A percentile compares a stretch with the other conserved stretches of the same genome.
phyloP scores from a whole-genome alignment of 1,140 invertebrate genomes.

The Akabosia matsudoensis region DNA sequence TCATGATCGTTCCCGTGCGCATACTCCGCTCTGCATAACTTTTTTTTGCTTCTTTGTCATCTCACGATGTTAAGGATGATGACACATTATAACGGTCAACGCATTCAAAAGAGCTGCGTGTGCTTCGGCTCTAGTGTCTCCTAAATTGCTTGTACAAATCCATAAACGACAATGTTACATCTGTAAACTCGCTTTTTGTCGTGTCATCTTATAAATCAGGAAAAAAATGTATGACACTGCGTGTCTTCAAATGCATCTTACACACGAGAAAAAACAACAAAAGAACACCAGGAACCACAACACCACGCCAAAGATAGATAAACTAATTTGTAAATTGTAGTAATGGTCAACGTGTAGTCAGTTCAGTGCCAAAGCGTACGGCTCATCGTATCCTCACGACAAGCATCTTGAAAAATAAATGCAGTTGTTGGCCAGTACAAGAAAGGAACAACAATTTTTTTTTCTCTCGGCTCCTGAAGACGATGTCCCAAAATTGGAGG shows the following conservation, averaged over 20 bases:
- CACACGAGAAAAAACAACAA: too few relatives aligned
- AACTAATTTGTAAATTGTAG: not conserved
- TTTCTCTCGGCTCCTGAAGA: too few relatives aligned
- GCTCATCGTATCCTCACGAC: not conserved
- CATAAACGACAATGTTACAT: not conserved
- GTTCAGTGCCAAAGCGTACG: not conserved
- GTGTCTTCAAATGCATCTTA: too few relatives aligned
- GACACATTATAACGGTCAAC: not conserved
- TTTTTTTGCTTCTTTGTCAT: too few relatives aligned
- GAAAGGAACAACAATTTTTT: not conserved
- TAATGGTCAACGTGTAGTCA: too few relatives aligned
- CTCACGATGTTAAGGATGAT: not conserved
- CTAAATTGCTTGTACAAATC: not conserved
- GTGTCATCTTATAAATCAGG: too few relatives aligned
- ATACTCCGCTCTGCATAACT: too few relatives aligned
- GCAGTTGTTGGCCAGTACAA: not conserved
- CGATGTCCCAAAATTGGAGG: constrained; percentile 2
- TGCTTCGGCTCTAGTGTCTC: not conserved
- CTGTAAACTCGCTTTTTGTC: too few relatives aligned
- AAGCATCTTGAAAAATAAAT: too few relatives aligned
- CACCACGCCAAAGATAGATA: not conserved
- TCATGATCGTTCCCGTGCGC: too few relatives aligned
- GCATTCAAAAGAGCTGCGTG: too few relatives aligned
- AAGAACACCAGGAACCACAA: not conserved
- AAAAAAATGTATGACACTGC: too few relatives aligned